Base-by-base conservation (phyloP, 2,888 invertebrate species). In the Cataglyphis altisquamis region DNA sequence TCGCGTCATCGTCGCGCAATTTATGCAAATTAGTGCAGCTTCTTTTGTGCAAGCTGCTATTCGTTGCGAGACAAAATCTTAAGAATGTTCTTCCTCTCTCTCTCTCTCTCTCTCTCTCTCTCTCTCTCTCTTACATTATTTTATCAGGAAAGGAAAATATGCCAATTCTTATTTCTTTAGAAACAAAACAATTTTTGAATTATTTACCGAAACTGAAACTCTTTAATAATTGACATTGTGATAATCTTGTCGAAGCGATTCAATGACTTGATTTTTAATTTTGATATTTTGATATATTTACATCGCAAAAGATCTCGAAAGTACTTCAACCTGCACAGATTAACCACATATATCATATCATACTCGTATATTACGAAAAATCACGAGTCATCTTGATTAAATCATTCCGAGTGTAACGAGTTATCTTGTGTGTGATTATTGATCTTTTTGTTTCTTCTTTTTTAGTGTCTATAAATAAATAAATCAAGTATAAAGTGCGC, bases 1-100 rank as follows among this genome's bases (percentile, higher is more conserved):
- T 36, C 84, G n/a, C 4, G 73, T 39, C 63, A 81, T 83, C 70
- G 74, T 36, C 64, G 74, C 89, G 87, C 52, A 52, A 91, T 91
- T 92, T 91, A 91, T 87, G 90, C 86, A 89, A 91, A 91, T 91
- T 90, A 91, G 70, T 72, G 55, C 52, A 67, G 63, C 64, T 70
- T 70, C 78, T 78, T 78, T 68, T 68, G 68, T 68, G 52, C 52
- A n/a, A n/a, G n/a, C 18, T 32, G 48, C 52, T n/a, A 52, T 52
- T 45, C 18, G 45, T 12, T 29, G 41, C 32, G 36, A 60, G 36
- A 70, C 60, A 80, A 60, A 70, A 70, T 72, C n/a, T 15, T 21
- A n/a, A 29, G n/a, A 8, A 75, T 66, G 29, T 68, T n/a, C 3
- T 25, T 4, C 4, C 18, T 25, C 6, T 21, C 15, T 52, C 12